These are phyloP conservation scores for Malurus cyaneus DNA, from an alignment of 2,113 vertebrate species.

Conservation along the genomic window DNA sequence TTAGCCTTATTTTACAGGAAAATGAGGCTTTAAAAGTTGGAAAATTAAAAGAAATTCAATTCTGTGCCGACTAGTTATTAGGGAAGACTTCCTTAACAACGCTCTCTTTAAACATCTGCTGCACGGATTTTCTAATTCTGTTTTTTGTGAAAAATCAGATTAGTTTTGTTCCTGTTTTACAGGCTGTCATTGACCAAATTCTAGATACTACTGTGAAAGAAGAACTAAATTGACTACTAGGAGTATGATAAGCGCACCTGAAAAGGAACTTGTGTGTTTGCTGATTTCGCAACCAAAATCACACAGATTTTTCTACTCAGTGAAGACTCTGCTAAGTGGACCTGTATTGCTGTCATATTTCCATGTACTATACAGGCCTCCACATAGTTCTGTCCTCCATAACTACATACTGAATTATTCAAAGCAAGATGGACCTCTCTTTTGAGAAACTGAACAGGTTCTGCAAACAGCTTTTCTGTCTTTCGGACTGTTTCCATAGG, in stretches of 20 bases:
- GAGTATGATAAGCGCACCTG: background rate
- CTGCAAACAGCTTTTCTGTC: background rate
- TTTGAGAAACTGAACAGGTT: background rate
- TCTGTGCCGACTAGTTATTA: background rate
- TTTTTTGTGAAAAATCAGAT: background rate
- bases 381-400: background rate
- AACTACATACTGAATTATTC: background rate
- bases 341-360: background rate
- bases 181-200: background rate
- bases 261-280: background rate
- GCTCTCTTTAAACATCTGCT: background rate
- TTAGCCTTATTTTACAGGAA: background rate
- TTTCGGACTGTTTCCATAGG: background rate
- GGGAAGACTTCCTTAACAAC: background rate
- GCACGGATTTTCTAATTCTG: background rate
- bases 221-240: background rate
- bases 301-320: background rate
- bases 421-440: background rate
- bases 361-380: background rate
- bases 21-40: background rate
- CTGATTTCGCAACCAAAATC: background rate
- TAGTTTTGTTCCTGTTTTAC: background rate
- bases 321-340: background rate
- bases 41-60: background rate
- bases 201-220: background rate